Evolutionary conservation across 2,797 vertebrate genomes (phyloP), one percentile per base, ranked within the genome.

Genomic region (Syngnathus acus): DNA sequence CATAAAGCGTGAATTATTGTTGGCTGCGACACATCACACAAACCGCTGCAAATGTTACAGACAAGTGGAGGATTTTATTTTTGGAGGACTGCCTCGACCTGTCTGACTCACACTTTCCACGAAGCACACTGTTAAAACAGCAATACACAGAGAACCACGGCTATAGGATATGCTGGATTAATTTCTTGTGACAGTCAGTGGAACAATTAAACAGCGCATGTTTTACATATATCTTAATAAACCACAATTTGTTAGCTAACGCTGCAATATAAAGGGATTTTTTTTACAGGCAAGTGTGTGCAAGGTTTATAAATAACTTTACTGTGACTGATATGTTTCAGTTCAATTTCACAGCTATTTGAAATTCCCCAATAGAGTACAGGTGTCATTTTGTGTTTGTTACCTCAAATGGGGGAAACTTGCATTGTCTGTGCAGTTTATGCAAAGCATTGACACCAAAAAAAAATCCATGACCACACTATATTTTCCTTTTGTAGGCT

Each of bases 21-120:
- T 62, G 60, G 60, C 60, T 62, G 60, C 42, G 21, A 62, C 21
- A 23, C 42, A 62, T 62, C 60, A 62, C 40, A 17, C 60, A 62
- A 45, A 62, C 60, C 60, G 13, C 60, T 45, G 60, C 42, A 26
- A 62, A 62, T 62, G 60, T 43, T 43, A 45, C 11, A 17, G 60
- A 62, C 60, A 62, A 62, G 60, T 26, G 60, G 42, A 62, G 60
- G 60, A 62, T 62, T 45, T 47, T 62, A 45, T 17, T 62, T 62
- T 45, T 62, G 60, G 60, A 62, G 60, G 40, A 11, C 14, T 45
- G 60, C 60, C 60, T 62, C 21, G 21, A 62, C 60, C 60, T 62
- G 42, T 26, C 60, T 62, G 60, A 45, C 21, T 62, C 60, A 62
- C 60, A 45, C 42, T 62, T 64, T 64, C 62, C 47, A 48, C 62